These are phyloP conservation scores for Caenorhabditis panamensis DNA, from an alignment of 2,888 invertebrate species.

Conservation along the genomic window DNA sequence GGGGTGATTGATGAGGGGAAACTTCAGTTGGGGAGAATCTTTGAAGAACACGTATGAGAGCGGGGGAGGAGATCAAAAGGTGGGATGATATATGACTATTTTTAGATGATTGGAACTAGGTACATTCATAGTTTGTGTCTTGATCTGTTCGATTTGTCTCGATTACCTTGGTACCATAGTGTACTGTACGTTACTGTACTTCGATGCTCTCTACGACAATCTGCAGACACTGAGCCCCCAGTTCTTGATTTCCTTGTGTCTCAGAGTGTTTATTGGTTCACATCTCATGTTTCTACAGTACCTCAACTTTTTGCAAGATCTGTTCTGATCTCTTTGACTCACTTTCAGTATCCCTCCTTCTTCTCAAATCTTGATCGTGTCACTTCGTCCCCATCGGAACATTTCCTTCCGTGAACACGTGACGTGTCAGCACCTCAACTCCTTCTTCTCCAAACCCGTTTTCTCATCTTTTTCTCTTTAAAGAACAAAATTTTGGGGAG, in stretches of 20 bases:
- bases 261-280: no score
- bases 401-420: constrained; percentile 11
- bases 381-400: neutral
- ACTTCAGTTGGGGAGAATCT: constrained; percentile 1
- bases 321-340: no score
- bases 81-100: neutral
- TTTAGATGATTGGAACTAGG: neutral
- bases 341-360: no score
- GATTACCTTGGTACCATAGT: no score
- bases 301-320: no score
- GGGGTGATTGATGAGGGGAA: constrained; percentile 21
- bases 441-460: constrained; percentile 42
- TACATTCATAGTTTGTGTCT: no score
- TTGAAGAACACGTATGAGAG: constrained; percentile 43
- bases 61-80: constrained; percentile 26
- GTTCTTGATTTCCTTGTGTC: no score
- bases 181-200: no score
- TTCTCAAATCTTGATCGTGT: neutral
- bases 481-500: constrained; percentile 54
- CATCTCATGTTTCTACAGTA: no score
- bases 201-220: no score
- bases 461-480: constrained; percentile 27
- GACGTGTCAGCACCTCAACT: constrained; percentile 26
- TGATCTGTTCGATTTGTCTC: no score
- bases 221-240: no score